Conservation (phyloP, 1,140 invertebrate genomes). For the Macrotrachela quadricornifera region DNA sequence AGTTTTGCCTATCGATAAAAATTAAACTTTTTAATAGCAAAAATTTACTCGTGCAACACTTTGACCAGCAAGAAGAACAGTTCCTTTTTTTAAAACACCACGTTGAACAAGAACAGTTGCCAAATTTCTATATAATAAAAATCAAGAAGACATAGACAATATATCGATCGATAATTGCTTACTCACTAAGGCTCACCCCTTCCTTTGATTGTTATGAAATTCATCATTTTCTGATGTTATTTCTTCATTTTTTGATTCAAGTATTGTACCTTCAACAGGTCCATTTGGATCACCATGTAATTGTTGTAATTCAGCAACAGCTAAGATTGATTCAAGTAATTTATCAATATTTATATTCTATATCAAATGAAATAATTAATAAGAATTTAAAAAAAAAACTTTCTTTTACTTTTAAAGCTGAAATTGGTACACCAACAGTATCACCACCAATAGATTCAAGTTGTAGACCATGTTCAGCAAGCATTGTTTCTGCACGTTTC, state of each 20-base stretch:
- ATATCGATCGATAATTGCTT: background rate
- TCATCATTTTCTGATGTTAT: slow-evolving; percentile 21
- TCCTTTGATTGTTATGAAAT: background rate
- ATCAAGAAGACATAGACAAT: background rate
- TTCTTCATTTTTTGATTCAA: slow-evolving; percentile 59
- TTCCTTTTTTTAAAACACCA: slow-evolving; percentile 61
- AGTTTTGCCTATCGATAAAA: background rate
- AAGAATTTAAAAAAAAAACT: too few species aligned
- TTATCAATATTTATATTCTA: slow-evolving; percentile 52
- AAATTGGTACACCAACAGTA: slow-evolving; percentile 68
- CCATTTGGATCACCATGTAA: slow-evolving; percentile 57
- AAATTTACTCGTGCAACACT: slow-evolving; percentile 50
- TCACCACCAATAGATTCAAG: slow-evolving; percentile 76
- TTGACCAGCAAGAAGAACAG: slow-evolving; percentile 55
- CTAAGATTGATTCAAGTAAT: slow-evolving; percentile 58
- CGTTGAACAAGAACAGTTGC: slow-evolving; percentile 66
- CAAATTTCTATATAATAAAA: slow-evolving; percentile 43
- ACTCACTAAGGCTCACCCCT: background rate
- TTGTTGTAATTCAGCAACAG: slow-evolving; percentile 64
- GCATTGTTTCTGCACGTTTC: slow-evolving; percentile 42
- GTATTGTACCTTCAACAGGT: slow-evolving; percentile 60
- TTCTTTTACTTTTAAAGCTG: slow-evolving; percentile 50
- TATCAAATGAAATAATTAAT: background rate
- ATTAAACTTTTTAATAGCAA: background rate
- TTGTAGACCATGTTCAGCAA: slow-evolving; percentile 50